A percentile compares a stretch with the other conserved stretches of the same genome.
These are phyloP conservation scores for Anguilla megastoma DNA, from an alignment of 2,797 vertebrate species.

Conservation along the genomic window DNA sequence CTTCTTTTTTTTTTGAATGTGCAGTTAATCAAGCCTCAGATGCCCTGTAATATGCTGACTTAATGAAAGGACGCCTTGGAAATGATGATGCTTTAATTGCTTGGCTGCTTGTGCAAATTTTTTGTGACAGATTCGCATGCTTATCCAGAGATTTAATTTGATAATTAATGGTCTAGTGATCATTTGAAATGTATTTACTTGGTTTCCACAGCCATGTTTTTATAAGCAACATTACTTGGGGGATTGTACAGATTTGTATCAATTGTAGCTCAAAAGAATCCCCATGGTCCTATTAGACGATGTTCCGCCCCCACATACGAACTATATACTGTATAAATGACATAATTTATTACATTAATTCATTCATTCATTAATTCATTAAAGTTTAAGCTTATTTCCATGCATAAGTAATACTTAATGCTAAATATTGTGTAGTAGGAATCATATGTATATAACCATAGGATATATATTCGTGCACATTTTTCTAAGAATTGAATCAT, in stretches of 20 bases:
- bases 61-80: slow-evolving; percentile 17
- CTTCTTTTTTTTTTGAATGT: slow-evolving; percentile 18
- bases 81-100: neutral
- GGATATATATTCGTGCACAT: neutral
- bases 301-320: neutral
- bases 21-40: slow-evolving; percentile 27
- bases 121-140: neutral
- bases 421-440: too few species aligned
- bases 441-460: neutral
- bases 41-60: slow-evolving; percentile 20
- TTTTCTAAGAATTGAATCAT: neutral
- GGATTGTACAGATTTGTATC: neutral
- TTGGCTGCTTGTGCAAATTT: too few species aligned
- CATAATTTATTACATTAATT: too few species aligned
- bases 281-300: neutral
- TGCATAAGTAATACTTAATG: too few species aligned
- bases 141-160: neutral
- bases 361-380: too few species aligned
- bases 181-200: slow-evolving; percentile 1
- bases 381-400: too few species aligned
- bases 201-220: neutral
- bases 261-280: neutral
- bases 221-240: neutral
- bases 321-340: neutral
- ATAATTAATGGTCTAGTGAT: neutral